Evolutionary conservation across 92 coral and sea anemone species (phyloP).

Genomic region (Porites cylindrica): DNA sequence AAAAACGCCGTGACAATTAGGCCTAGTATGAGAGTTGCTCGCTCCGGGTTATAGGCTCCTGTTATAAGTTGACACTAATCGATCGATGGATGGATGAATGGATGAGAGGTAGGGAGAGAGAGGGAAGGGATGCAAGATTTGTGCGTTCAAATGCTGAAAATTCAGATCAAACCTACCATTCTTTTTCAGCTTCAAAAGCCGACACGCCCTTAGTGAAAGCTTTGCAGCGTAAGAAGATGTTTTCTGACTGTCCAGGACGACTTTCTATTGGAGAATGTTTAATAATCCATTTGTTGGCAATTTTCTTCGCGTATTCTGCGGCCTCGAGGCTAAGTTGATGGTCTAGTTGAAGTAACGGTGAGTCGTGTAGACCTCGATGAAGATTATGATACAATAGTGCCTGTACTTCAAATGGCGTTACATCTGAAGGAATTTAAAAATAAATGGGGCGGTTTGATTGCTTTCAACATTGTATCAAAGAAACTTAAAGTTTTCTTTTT

Average conservation of each 20-base stretch:
- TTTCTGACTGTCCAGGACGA: conserved; percentile 80
- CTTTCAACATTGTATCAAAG: too few relatives aligned
- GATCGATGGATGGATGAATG: not conserved
- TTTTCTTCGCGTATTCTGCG: conserved; percentile 47
- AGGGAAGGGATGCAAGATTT: too few relatives aligned
- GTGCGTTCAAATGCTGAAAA: too few relatives aligned
- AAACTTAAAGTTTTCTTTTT: too few relatives aligned
- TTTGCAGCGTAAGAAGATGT: conserved; percentile 85
- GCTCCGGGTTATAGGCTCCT: too few relatives aligned
- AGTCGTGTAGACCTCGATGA: conserved; percentile 78
- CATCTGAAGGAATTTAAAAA: conserved; percentile 32
- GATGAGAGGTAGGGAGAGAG: not conserved
- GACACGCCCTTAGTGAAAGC: conserved; percentile 78
- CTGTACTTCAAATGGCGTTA: conserved; percentile 73
- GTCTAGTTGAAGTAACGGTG: conserved; percentile 63
- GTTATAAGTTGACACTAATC: too few relatives aligned
- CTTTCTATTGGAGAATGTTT: conserved; percentile 62
- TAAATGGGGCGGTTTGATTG: not conserved
- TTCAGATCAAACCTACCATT: conserved; percentile 62
- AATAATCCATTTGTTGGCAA: conserved; percentile 49
- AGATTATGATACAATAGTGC: conserved; percentile 79
- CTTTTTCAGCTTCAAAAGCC: conserved; percentile 82
- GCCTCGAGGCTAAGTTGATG: conserved; percentile 78
- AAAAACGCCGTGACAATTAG: too few relatives aligned
- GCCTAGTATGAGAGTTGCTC: too few relatives aligned